These are phyloP conservation scores for Lepidotrigona ventralis DNA, from an alignment of 1,140 invertebrate genomes.

Conservation along the genomic window DNA sequence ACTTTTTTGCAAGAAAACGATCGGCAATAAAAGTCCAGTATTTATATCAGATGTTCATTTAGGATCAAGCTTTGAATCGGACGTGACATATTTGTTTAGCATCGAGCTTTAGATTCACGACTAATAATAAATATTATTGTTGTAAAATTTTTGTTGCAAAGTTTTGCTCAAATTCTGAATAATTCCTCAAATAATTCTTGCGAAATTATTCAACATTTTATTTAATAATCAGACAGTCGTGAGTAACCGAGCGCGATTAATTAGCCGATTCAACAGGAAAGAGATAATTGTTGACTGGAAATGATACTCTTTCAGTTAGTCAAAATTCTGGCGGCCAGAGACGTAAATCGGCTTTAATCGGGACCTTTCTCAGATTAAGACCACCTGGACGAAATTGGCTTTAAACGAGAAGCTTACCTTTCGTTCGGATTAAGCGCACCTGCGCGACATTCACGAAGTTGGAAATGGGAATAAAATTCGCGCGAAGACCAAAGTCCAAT, in stretches of 20 bases:
- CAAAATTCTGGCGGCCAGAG: neutral
- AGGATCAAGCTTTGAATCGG: no score
- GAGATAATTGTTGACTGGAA: neutral
- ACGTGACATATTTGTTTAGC: no score
- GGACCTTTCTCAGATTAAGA: neutral
- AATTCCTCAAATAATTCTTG: no score
- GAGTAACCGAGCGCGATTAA: neutral
- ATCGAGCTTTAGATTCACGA: no score
- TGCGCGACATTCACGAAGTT: neutral
- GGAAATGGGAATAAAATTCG: slow-evolving; percentile 9
- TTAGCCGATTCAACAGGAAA: neutral
- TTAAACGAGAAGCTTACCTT: slow-evolving; percentile 4
- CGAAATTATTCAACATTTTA: no score
- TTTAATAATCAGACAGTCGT: neutral
- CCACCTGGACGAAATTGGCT: slow-evolving; percentile 17
- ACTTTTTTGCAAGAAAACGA: no score
- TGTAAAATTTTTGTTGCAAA: no score
- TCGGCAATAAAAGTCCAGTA: no score
- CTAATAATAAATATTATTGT: no score
- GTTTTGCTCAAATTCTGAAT: no score
- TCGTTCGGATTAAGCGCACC: slow-evolving; percentile 19
- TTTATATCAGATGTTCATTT: no score
- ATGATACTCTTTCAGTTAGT: neutral
- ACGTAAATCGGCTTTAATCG: neutral
- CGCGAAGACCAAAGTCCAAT: neutral